Evolutionary conservation across 2,113 vertebrate genomes (phyloP).

Genomic region (Rhinopomastus cyanomelas): DNA sequence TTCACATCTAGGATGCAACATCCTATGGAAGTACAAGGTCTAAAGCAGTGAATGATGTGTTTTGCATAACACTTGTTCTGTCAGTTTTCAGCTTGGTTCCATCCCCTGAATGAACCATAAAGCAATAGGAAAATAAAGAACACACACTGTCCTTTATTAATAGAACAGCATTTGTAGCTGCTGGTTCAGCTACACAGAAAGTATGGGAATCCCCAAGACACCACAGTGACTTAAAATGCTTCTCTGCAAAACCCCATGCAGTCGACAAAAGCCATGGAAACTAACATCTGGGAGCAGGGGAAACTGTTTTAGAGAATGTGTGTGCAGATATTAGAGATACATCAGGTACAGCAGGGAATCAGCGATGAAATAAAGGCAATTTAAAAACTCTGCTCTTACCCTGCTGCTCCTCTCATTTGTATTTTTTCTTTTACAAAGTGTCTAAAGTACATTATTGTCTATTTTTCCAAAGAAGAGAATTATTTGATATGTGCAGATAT

Average conservation of each 20-base stretch:
- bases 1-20: rapidly evolving
- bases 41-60: rapidly evolving
- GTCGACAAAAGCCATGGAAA: background rate
- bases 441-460: background rate
- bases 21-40: background rate
- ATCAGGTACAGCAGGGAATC: background rate
- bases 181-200: background rate
- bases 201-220: background rate
- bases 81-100: background rate
- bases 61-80: background rate
- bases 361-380: background rate
- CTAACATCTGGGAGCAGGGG: background rate
- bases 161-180: background rate
- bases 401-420: no score
- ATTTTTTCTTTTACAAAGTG: background rate
- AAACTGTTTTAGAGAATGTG: background rate
- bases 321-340: background rate
- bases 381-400: background rate
- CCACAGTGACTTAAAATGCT: background rate
- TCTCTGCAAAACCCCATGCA: background rate
- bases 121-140: background rate
- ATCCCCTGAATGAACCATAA: background rate
- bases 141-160: background rate
- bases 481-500: background rate
- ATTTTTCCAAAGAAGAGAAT: background rate